phyloP scores from a whole-genome alignment of 2,888 invertebrate species.

The Galerucella nymphaeae region DNA sequence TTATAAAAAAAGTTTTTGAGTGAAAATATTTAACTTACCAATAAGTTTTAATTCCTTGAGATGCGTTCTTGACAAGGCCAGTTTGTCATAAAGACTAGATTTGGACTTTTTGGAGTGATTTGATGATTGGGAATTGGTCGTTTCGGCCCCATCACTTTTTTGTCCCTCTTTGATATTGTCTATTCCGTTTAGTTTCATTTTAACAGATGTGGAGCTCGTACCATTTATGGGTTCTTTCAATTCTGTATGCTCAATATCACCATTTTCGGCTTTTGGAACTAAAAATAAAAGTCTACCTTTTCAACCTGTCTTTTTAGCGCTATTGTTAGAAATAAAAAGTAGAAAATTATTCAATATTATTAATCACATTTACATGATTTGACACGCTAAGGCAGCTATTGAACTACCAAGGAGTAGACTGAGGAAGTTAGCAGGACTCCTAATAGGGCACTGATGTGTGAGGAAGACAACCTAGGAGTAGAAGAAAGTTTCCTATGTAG shows the following conservation, averaged over 20 bases:
- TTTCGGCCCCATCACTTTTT: conserved; percentile 75
- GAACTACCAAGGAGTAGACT: no score
- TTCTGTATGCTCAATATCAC: conserved; percentile 69
- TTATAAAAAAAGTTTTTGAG: no score
- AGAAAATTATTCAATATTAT: no score
- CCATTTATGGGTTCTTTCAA: conserved; percentile 71
- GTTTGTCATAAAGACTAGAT: conserved; percentile 77
- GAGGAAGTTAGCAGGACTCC: no score
- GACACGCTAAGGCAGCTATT: no score
- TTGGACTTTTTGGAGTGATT: conserved; percentile 72
- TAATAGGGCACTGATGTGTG: no score
- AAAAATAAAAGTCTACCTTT: conserved; percentile 35
- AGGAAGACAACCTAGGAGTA: no score
- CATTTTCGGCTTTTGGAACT: conserved; percentile 75
- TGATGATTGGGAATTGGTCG: conserved; percentile 70
- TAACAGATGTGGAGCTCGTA: conserved; percentile 62
- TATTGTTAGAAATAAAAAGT: no score
- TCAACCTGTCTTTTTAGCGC: no score
- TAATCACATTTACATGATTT: no score
- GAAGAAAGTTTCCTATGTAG: no score
- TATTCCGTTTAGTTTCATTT: conserved; percentile 70
- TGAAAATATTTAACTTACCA: conserved; percentile 59
- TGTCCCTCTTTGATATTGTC: conserved; percentile 71
- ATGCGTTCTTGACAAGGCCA: conserved; percentile 78
- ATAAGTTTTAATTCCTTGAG: conserved; percentile 76